Percentiles rank a stretch among this genome's conserved stretches.
Evolutionary conservation across 2,888 invertebrate species (phyloP).

Genomic region (Hermodice carunculata): DNA sequence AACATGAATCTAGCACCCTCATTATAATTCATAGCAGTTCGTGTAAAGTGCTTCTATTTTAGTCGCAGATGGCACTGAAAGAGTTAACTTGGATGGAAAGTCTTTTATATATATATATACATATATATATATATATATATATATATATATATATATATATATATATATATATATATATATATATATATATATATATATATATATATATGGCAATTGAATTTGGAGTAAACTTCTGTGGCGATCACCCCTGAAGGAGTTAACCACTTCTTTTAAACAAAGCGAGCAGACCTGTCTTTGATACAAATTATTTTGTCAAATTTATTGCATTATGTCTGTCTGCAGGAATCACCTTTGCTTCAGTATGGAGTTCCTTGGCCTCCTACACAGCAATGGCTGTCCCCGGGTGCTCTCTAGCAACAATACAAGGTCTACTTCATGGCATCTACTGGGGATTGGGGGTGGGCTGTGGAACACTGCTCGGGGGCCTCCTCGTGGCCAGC

Average conservation of each 20-base stretch:
- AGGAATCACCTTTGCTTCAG: conserved; percentile 37
- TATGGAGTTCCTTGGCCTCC: conserved; percentile 33
- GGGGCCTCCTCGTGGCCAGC: conserved; percentile 28
- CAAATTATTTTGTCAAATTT: too few relatives aligned
- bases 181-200: background rate
- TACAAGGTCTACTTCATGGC: conserved; percentile 37
- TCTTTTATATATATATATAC: background rate
- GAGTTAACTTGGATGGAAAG: background rate
- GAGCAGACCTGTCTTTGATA: too few relatives aligned
- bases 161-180: background rate
- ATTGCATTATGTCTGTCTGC: too few relatives aligned
- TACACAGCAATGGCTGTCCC: conserved; percentile 32
- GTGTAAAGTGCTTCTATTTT: too few relatives aligned
- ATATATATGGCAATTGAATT: too few relatives aligned
- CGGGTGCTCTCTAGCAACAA: conserved; percentile 26
- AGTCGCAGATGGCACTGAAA: too few relatives aligned
- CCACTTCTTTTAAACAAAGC: too few relatives aligned
- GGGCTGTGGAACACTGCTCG: conserved; percentile 32
- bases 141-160: background rate
- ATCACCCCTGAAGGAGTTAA: too few relatives aligned
- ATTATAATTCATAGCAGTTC: too few relatives aligned
- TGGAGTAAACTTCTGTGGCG: too few relatives aligned
- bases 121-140: background rate
- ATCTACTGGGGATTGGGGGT: conserved; percentile 36
- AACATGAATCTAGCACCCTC: too few relatives aligned